These are phyloP conservation scores for Athrips mouffetella DNA, from an alignment of 2,888 invertebrate species.

Conservation along the genomic window DNA sequence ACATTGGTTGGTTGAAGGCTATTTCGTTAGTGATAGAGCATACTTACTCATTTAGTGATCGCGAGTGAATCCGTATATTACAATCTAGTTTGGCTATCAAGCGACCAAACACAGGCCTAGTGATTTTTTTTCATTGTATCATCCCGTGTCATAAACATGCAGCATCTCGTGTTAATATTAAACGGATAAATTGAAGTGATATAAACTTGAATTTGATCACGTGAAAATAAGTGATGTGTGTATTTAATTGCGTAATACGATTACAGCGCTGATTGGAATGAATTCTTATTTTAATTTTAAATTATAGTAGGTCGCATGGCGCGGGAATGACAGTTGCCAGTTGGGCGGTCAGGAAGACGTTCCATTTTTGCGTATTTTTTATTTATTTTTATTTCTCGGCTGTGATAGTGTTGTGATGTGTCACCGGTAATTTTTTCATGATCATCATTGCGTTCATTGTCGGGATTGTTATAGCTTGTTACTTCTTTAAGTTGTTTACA, in stretches of 20 bases:
- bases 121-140: conserved; percentile 19
- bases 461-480: conserved; percentile 46
- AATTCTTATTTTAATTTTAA: conserved; percentile 27
- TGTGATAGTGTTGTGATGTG: conserved; percentile 64
- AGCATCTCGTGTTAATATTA: conserved; percentile 28
- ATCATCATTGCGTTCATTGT: conserved; percentile 50
- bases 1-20: no score
- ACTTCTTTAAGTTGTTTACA: conserved; percentile 40
- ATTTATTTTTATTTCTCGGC: conserved; percentile 34
- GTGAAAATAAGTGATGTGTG: conserved; percentile 3
- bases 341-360: conserved; percentile 59
- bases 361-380: conserved; percentile 27
- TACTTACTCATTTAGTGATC: neutral
- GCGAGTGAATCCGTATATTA: neutral
- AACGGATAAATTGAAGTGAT: conserved; percentile 25
- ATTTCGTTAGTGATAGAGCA: neutral
- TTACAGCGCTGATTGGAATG: conserved; percentile 22
- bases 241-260: conserved; percentile 16
- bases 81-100: conserved; percentile 21
- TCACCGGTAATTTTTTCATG: conserved; percentile 47
- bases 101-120: conserved; percentile 21
- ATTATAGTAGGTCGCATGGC: conserved; percentile 20
- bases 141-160: conserved; percentile 27
- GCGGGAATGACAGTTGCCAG: conserved; percentile 48
- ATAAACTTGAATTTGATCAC: conserved; percentile 3